phyloP scores from a whole-genome alignment of 2,797 vertebrate species.

The Zenarchopterus dispar region DNA sequence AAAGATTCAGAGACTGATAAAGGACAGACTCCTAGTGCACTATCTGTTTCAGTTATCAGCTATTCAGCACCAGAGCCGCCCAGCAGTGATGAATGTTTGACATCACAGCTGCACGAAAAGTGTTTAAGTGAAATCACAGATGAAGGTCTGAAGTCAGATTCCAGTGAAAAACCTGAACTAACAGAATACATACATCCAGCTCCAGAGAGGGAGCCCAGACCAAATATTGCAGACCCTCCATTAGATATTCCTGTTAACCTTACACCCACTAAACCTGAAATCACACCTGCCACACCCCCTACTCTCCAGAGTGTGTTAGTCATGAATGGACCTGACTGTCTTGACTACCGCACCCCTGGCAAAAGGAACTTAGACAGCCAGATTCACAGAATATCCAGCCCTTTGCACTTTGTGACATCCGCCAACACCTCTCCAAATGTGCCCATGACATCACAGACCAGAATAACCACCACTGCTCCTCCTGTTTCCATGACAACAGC shows the following conservation, averaged over 20 bases:
- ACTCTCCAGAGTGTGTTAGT: constrained; percentile 80
- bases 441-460: constrained; percentile 73
- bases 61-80: constrained; percentile 72
- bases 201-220: constrained; percentile 60
- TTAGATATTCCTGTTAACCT: constrained; percentile 58
- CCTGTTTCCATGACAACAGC: constrained; percentile 74
- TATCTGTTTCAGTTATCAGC: constrained; percentile 83
- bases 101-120: constrained; percentile 45
- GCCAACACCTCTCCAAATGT: constrained; percentile 68
- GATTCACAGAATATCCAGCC: constrained; percentile 72
- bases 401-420: constrained; percentile 61
- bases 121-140: constrained; percentile 44
- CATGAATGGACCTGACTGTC: constrained; percentile 81
- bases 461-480: constrained; percentile 75
- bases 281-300: constrained; percentile 51
- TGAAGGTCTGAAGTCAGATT: constrained; percentile 56
- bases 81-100: constrained; percentile 33
- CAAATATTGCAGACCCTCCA: constrained; percentile 49
- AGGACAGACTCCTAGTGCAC: constrained; percentile 60
- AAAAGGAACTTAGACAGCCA: constrained; percentile 75
- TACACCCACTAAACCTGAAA: constrained; percentile 60
- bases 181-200: constrained; percentile 32
- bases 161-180: constrained; percentile 49
- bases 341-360: constrained; percentile 80
- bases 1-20: constrained; percentile 60